Base-by-base conservation (phyloP, 2,797 vertebrate species). In the Platalea minor region DNA sequence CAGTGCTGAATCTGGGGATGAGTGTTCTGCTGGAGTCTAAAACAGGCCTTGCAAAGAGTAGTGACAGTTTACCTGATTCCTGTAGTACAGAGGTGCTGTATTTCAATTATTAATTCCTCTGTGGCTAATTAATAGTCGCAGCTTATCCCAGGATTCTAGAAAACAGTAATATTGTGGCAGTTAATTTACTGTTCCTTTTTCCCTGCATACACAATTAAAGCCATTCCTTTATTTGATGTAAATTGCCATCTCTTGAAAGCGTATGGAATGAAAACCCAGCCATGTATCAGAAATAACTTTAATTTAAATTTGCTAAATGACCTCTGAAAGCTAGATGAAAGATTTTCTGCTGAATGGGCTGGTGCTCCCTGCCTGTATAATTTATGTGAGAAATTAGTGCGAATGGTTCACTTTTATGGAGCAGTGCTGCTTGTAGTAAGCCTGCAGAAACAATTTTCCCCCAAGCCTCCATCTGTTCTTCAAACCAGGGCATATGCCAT, bases 381-480 rank as follows among this genome's bases (percentile, higher is more conserved):
- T 98, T 98, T 98, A 98, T 98, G 97, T 97, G 97, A 97, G 98
- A 97, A 98, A 98, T 98, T 97, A 98, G 98, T 97, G 95, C 3
- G 54, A 98, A 98, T 97, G 96, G 97, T 96, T 98, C 97, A 93
- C 98, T 98, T 98, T 98, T 97, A 98, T 98, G 97, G 97, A 98
- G 98, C 93, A 95, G 77, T 95, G 95, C 97, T 97, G 97, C 98
- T 98, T 98, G 97, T 97, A 97, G 97, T 97, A 97, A 97, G 97
- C 98, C 98, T 97, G 97, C 98, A 98, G 98, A 98, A 98, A 98
- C 98, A 98, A 97, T 98, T 98, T 98, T 78, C 97, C 98, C 98
- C 97, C 97, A 98, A 98, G 97, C 98, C 93, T 98, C 98, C 98
- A 98, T 98, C 98, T 98, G 98, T 98, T 98, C 98, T 98, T 98